Evolutionary conservation across 2,113 vertebrate species (phyloP), one percentile per base, ranked within the genome.

Genomic region (Nanger granti): DNA sequence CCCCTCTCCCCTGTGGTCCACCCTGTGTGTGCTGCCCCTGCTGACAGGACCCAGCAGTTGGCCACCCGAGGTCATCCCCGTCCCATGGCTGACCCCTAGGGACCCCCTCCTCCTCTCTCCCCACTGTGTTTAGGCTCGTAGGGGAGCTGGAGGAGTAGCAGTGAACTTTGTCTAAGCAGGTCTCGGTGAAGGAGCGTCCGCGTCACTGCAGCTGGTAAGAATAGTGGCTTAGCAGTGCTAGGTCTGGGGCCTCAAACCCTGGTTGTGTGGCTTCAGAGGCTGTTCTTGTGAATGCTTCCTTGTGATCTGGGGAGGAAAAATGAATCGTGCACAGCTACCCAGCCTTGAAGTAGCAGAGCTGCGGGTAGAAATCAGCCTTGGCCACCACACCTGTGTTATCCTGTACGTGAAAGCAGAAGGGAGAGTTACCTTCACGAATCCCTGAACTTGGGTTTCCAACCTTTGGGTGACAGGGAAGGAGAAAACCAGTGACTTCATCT

Each of bases 151-250:
- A 80, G 60, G 85, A 79, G 28, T 60, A 82, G 8, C 5, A 5
- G 82, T 95, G 97, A 95, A 91, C 95, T 84, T 49, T 54, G 92
- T 92, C 76, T 95, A 94, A 97, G 94, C 49, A 87, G 52, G n/a
- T 83, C 54, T 94, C 62, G 60, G 29, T 31, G 41, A 37, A 18
- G 26, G 14, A 64, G 41, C 1, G 1, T 57, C 87, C 28, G 20
- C 4, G 9, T 20, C 89, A 22, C 55, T 49, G 17, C 59, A 28
- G 13, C 41, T 83, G 8, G 44, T 64, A 24, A 93, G 87, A 91
- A 22, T 12, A 82, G 24, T n/a, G 80, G 24, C 52, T 92, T 76
- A 4, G 95, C 86, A 59, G 24, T 66, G 47, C 17, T 49, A 41
- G 26, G 14, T 84, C 87, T 69, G 55, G 37, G 34, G 24, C 49